phyloP scores from a whole-genome alignment of 2,888 invertebrate species.

The Clistopyga incitator region DNA sequence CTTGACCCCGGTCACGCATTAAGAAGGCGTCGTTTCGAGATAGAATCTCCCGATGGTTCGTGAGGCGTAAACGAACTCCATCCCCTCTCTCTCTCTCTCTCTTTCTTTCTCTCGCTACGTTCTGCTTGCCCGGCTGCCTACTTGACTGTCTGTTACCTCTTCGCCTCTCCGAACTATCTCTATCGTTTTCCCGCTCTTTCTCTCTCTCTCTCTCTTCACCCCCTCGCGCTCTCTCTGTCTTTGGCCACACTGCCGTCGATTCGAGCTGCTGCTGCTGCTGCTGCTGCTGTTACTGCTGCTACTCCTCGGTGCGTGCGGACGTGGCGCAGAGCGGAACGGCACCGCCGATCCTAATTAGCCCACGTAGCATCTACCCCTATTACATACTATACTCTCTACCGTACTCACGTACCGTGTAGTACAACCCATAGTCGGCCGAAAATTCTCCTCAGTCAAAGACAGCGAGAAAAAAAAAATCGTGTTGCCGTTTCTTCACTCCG shows the following conservation, averaged over 20 bases:
- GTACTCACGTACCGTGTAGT: slow-evolving; percentile 2
- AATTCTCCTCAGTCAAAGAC: neutral
- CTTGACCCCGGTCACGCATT: slow-evolving; percentile 79
- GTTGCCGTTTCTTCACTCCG: neutral
- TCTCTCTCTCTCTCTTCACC: too few species aligned
- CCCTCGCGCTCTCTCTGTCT: slow-evolving; percentile 23
- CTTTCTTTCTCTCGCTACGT: slow-evolving; percentile 26
- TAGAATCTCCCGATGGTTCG: slow-evolving; percentile 71
- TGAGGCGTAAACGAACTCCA: slow-evolving; percentile 65
- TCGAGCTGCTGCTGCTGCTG: slow-evolving; percentile 13
- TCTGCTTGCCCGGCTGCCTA: slow-evolving; percentile 54
- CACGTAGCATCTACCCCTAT: slow-evolving; percentile 48
- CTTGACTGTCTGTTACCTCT: slow-evolving; percentile 58
- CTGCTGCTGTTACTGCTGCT: neutral
- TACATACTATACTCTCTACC: slow-evolving; percentile 17
- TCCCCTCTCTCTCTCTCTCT: slow-evolving; percentile 27
- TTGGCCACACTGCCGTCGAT: slow-evolving; percentile 41
- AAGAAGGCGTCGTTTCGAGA: slow-evolving; percentile 71
- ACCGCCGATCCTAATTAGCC: slow-evolving; percentile 63
- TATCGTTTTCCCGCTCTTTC: slow-evolving; percentile 8
- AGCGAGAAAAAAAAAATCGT: neutral
- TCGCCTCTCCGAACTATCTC: slow-evolving; percentile 11
- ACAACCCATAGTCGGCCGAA: slow-evolving; percentile 12
- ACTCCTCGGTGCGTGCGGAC: slow-evolving; percentile 55
- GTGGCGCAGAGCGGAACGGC: slow-evolving; percentile 62